These are phyloP conservation scores for Eptesicus fuscus DNA, from an alignment of 2,113 vertebrate species.

Conservation along the genomic window DNA sequence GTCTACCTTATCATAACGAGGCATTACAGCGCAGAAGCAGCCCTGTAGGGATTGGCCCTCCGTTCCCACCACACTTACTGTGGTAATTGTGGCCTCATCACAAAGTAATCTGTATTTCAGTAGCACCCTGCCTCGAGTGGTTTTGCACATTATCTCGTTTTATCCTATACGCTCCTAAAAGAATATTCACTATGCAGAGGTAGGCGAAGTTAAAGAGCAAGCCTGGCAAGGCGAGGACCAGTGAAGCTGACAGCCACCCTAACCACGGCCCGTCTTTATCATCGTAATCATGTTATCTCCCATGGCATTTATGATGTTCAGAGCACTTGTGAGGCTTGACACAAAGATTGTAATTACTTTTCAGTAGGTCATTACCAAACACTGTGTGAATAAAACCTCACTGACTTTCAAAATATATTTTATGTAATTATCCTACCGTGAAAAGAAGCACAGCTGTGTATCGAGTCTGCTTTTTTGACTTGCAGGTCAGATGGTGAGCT, in stretches of 20 bases:
- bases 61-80: neutral
- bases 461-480: neutral
- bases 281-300: neutral
- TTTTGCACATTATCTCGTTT: neutral
- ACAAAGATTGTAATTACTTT: constrained; percentile 37
- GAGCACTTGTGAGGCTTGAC: neutral
- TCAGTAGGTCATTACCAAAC: constrained; percentile 26
- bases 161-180: neutral
- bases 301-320: constrained; percentile 2
- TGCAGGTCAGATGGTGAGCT: neutral
- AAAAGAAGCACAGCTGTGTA: neutral
- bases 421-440: neutral
- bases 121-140: neutral
- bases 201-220: neutral
- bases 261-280: neutral
- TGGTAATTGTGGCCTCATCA: neutral
- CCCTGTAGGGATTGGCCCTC: neutral
- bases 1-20: neutral
- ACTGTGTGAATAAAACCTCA: constrained; percentile 26
- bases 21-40: neutral
- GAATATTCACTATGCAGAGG: neutral
- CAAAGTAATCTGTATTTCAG: neutral
- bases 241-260: neutral
- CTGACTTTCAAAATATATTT: constrained; percentile 35
- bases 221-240: neutral